Evolutionary conservation across 1,140 invertebrate genomes (phyloP), one percentile per base, ranked within the genome.

Genomic region (Euwallacea fornicatus): DNA sequence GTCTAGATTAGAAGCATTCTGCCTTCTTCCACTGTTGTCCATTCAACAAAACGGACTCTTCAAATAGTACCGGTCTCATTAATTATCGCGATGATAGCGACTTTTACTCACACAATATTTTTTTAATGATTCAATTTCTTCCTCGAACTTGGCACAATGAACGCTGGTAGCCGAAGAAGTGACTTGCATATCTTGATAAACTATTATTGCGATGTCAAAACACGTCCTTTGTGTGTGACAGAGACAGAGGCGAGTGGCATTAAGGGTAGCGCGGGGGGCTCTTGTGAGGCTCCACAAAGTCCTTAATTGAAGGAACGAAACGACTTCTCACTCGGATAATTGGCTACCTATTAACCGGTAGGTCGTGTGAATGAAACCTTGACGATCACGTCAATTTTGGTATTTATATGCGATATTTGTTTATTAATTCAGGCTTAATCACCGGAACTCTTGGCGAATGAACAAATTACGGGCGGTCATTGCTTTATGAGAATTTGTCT

Each of bases 51-150:
- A 50, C 9, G 13, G 6, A 10, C 46, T 11, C 9, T 13, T 50
- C 46, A 13, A 50, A 50, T 10, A 50, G 13, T 50, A 50, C 55
- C 2, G 10, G 55, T 43, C 42, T 63, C 44, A 63, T 63, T 47
- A 65, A 65, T 65, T 65, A 65, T 65, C 8, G 47, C 63, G 63
- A 65, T 65, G 63, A 65, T 65, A 65, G 63, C 50, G 21, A 65
- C 63, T 65, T 65, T 65, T 65, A 53, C 47, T 41, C 8, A 65
- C 50, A 65, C 63, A 65, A 65, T 65, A 65, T 61, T 65, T 63
- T 63, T 63, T 65, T 65, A 65, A 65, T 54, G 63, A 65, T 65
- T 65, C 54, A 65, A 65, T 65, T 21, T 65, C 47, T 65, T 54
- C 63, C 41, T 42, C 61, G 11, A 13, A 41, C 21, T 50, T 9